Conservation (phyloP, 2,888 invertebrate genomes). For the Nephrocerus scutellatus region DNA sequence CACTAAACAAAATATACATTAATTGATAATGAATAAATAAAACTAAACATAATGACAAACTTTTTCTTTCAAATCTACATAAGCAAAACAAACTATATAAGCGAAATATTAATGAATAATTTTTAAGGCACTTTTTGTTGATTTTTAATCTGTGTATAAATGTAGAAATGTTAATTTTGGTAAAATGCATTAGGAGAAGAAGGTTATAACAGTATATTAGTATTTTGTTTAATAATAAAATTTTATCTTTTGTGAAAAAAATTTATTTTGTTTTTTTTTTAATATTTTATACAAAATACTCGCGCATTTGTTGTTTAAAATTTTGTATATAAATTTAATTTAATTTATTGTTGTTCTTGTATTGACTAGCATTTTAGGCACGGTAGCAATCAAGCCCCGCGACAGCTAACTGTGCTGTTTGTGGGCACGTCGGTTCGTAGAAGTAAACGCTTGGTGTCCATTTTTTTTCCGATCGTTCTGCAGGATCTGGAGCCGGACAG, state of each 20-base stretch:
- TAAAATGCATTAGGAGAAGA: not conserved
- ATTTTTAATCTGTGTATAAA: not conserved
- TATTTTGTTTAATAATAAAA: slow-evolving; percentile 8
- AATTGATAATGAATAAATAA: too few relatives aligned
- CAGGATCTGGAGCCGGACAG: slow-evolving; percentile 23
- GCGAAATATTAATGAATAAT: slow-evolving; percentile 2
- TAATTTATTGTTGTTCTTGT: slow-evolving; percentile 1
- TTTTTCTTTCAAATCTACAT: slow-evolving; percentile 5
- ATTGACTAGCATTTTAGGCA: slow-evolving; percentile 3
- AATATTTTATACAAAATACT: too few relatives aligned
- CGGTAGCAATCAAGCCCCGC: too few relatives aligned
- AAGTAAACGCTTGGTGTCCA: slow-evolving; percentile 36
- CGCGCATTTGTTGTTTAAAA: too few relatives aligned
- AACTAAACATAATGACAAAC: too few relatives aligned
- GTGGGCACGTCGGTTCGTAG: slow-evolving; percentile 34
- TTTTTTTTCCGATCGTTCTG: slow-evolving; percentile 11
- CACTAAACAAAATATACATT: too few relatives aligned
- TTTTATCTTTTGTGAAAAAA: slow-evolving; percentile 3
- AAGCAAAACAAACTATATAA: not conserved
- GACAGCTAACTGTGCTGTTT: not conserved
- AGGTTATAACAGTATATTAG: slow-evolving; percentile 1
- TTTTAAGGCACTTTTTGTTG: slow-evolving; percentile 11
- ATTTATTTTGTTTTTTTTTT: not conserved
- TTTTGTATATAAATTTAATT: too few relatives aligned
- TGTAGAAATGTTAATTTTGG: not conserved